Conservation (phyloP, 2,797 vertebrate species). For the Anolis apletophallus region DNA sequence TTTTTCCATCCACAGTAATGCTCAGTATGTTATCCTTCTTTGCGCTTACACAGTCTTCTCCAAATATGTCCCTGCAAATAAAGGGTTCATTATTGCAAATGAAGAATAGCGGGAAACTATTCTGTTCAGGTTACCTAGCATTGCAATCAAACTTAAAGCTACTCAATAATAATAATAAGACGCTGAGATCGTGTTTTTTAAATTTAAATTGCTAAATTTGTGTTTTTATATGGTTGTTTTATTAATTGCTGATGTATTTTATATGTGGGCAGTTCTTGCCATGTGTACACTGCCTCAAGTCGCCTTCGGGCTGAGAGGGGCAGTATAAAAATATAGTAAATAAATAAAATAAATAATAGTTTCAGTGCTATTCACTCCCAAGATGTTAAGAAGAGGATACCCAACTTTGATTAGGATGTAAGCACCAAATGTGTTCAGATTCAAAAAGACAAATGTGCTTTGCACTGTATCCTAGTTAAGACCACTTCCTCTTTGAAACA, state of each 20-base stretch:
- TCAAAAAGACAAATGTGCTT: background rate
- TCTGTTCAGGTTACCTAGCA: background rate
- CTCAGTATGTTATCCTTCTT: conserved; percentile 81
- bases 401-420: background rate
- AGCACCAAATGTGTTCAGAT: background rate
- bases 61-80: conserved; percentile 91
- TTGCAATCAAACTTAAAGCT: background rate
- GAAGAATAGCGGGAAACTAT: background rate
- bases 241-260: too few relatives aligned
- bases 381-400: background rate
- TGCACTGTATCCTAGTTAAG: background rate
- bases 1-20: conserved; percentile 90
- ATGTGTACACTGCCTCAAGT: too few relatives aligned
- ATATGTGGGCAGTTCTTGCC: too few relatives aligned
- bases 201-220: too few relatives aligned
- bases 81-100: background rate
- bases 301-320: too few relatives aligned
- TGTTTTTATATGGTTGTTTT: too few relatives aligned
- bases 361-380: background rate
- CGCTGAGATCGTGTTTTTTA: too few relatives aligned
- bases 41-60: conserved; percentile 88
- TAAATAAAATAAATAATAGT: too few relatives aligned
- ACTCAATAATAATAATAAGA: background rate
- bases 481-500: conserved; percentile 3
- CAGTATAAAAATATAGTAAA: too few relatives aligned